phyloP scores from a whole-genome alignment of 2,888 invertebrate genomes.

The Chrysolina americana region DNA sequence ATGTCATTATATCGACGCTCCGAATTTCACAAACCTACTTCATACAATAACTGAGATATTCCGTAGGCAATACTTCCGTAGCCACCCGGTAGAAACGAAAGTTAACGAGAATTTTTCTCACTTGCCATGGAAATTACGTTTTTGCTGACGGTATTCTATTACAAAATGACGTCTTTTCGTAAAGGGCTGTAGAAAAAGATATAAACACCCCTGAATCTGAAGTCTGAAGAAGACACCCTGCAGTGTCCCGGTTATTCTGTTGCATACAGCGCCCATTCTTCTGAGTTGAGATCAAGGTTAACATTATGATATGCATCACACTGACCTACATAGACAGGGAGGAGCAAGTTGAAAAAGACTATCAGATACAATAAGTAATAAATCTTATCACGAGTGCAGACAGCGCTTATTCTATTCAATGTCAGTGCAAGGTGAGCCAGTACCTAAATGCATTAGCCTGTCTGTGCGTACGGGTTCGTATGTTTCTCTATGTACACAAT shows the following conservation, averaged over 20 bases:
- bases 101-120: too few relatives aligned
- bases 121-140: too few relatives aligned
- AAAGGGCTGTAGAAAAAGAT: too few relatives aligned
- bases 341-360: slow-evolving; percentile 60
- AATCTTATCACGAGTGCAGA: slow-evolving; percentile 63
- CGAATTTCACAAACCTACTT: too few relatives aligned
- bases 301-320: slow-evolving; percentile 62
- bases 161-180: too few relatives aligned
- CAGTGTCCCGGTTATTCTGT: not conserved
- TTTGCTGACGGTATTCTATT: too few relatives aligned
- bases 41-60: too few relatives aligned
- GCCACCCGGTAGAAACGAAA: too few relatives aligned
- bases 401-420: slow-evolving; percentile 65
- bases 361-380: slow-evolving; percentile 65
- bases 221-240: not conserved
- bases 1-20: too few relatives aligned
- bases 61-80: too few relatives aligned
- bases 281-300: slow-evolving; percentile 64
- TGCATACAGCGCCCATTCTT: slow-evolving; percentile 52
- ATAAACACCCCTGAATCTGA: slow-evolving; percentile 5
- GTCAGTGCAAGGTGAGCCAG: slow-evolving; percentile 68
- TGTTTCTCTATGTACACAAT: slow-evolving; percentile 47
- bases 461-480: slow-evolving; percentile 40
- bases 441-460: slow-evolving; percentile 56
- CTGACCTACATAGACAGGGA: slow-evolving; percentile 65